Percentiles rank a stretch among this genome's conserved stretches.
Evolutionary conservation across 2,113 vertebrate species (phyloP).

Genomic region (Promerops cafer): DNA sequence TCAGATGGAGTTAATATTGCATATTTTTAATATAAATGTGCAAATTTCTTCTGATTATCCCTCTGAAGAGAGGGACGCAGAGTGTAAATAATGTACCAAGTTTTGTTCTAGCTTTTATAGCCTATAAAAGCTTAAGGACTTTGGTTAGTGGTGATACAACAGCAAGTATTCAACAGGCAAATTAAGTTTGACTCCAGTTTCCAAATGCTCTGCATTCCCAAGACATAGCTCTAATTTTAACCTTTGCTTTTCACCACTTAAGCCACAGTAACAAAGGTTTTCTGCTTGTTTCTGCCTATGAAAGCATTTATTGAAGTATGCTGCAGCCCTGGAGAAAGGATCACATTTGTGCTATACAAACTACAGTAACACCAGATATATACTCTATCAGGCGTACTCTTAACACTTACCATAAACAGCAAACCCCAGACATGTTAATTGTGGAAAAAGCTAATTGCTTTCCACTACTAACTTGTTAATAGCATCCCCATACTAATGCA

Average conservation of each 20-base stretch:
- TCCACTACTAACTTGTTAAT: constrained; percentile 73
- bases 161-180: not conserved
- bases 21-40: constrained; percentile 55
- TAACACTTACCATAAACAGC: constrained; percentile 69
- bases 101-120: not conserved
- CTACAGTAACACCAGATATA: constrained; percentile 44
- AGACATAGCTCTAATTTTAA: constrained; percentile 6
- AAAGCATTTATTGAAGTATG: constrained; percentile 11
- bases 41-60: constrained; percentile 40
- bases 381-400: constrained; percentile 43
- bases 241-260: constrained; percentile 23
- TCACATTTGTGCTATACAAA: constrained; percentile 50
- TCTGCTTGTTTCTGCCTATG: constrained; percentile 13
- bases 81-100: not conserved
- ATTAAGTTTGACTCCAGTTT: not conserved
- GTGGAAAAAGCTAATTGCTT: constrained; percentile 65
- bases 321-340: constrained; percentile 40
- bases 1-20: constrained; percentile 41
- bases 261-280: constrained; percentile 30
- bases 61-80: not conserved
- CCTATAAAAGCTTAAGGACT: not conserved
- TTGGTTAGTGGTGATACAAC: not conserved
- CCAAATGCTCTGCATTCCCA: not conserved
- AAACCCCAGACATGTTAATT: constrained; percentile 35
- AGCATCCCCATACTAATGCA: constrained; percentile 73